Evolutionary conservation across 2,113 vertebrate genomes (phyloP).

Genomic region (Chiloscyllium plagiosum): DNA sequence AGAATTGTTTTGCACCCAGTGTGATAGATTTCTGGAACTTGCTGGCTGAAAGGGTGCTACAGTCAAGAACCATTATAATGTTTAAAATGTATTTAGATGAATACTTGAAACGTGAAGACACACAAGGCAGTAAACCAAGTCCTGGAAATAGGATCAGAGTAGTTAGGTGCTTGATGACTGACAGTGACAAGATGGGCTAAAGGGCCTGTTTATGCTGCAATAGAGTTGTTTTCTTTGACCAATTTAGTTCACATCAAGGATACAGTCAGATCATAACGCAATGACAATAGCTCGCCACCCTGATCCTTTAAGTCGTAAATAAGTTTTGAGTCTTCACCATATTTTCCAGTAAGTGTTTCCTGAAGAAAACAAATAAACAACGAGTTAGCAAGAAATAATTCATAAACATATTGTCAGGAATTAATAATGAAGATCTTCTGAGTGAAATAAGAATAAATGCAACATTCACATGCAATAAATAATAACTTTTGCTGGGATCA

Average conservation of each 20-base stretch:
- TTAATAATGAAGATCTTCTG: neutral
- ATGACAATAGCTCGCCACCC: slow-evolving; percentile 87
- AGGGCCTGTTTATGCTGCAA: too few species aligned
- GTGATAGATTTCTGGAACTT: too few species aligned
- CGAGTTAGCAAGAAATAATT: slow-evolving; percentile 31
- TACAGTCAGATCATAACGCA: slow-evolving; percentile 96
- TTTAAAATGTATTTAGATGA: too few species aligned
- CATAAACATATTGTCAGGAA: neutral
- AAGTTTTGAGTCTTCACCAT: slow-evolving; percentile 95
- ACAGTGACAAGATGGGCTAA: too few species aligned
- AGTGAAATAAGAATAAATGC: neutral
- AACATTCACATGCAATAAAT: neutral
- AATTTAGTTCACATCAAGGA: slow-evolving; percentile 57
- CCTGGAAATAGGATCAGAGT: too few species aligned
- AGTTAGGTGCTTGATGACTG: too few species aligned
- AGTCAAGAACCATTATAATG: too few species aligned
- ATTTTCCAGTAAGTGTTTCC: slow-evolving; percentile 92
- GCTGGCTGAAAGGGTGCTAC: too few species aligned
- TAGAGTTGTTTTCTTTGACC: neutral
- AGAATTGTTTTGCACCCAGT: too few species aligned
- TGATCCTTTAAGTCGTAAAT: slow-evolving; percentile 97
- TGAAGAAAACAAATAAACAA: slow-evolving; percentile 46
- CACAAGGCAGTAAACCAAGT: too few species aligned
- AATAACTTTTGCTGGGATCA: neutral
- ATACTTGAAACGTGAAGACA: too few species aligned